Conservation (phyloP, 2,888 invertebrate genomes). For the Agrotis exclamationis region DNA sequence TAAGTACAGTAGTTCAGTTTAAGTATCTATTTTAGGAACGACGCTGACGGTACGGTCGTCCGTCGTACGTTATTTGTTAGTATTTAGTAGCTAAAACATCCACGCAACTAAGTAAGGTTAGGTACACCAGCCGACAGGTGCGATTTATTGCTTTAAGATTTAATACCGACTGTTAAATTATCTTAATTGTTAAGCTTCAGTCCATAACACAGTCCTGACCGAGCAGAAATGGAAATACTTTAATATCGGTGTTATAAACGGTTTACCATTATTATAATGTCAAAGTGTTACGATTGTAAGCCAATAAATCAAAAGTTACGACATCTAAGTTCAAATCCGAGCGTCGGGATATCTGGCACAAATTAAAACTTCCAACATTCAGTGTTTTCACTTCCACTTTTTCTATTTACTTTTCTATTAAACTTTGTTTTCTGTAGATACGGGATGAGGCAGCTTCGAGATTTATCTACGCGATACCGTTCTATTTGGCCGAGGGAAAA, state of each 20-base stretch:
- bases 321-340: conserved; percentile 66
- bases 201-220: conserved; percentile 27
- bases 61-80: too few species aligned
- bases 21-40: neutral
- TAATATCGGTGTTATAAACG: conserved; percentile 35
- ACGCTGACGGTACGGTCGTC: neutral
- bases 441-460: conserved; percentile 85
- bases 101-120: conserved; percentile 28
- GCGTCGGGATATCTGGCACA: conserved; percentile 72
- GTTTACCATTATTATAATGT: conserved; percentile 49
- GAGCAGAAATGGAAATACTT: conserved; percentile 23
- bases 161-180: conserved; percentile 36
- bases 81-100: neutral
- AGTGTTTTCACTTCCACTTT: conserved; percentile 84
- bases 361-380: conserved; percentile 85
- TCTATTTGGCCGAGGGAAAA: conserved; percentile 87
- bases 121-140: conserved; percentile 46
- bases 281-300: conserved; percentile 42
- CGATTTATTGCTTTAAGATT: conserved; percentile 50
- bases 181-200: conserved; percentile 18
- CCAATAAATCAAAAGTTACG: conserved; percentile 69
- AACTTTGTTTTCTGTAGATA: conserved; percentile 88
- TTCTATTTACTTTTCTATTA: conserved; percentile 89
- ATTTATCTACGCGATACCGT: conserved; percentile 89
- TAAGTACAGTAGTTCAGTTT: conserved; percentile 8